Percentiles rank a stretch among this genome's conserved stretches.
Conservation (phyloP, 2,113 vertebrate genomes). For the Scalopus aquaticus region DNA sequence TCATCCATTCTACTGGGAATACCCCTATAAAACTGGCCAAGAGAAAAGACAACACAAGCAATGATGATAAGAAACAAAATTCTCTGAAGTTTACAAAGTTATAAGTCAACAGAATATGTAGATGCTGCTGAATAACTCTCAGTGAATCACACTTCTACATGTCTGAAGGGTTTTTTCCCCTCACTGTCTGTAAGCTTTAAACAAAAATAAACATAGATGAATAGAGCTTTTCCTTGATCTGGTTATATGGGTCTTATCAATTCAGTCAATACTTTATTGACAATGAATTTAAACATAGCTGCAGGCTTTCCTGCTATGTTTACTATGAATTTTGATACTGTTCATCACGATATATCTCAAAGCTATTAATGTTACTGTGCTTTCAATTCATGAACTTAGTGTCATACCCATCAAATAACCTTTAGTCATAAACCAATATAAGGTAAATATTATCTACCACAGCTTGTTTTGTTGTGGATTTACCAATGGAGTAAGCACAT, state of each 20-base stretch:
- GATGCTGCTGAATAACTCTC: constrained; percentile 34
- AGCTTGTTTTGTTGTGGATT: background rate
- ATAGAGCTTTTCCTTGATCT: background rate
- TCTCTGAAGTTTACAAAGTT: constrained; percentile 52
- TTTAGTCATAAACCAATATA: background rate
- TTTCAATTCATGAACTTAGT: constrained; percentile 28
- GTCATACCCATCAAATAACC: background rate
- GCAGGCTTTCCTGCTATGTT: background rate
- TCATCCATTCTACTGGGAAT: constrained; percentile 54
- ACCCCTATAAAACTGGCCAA: constrained; percentile 63
- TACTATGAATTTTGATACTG: constrained; percentile 55
- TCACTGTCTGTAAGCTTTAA: background rate
- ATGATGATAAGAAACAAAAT: constrained; percentile 62
- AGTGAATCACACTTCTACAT: background rate
- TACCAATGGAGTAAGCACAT: background rate
- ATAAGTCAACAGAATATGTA: background rate
- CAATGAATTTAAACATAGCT: constrained; percentile 28
- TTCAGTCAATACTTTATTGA: constrained; percentile 36
- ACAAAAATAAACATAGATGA: background rate
- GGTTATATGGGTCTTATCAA: background rate
- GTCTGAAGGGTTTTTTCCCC: background rate
- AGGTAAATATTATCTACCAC: background rate
- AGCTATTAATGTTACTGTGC: background rate
- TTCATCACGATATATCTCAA: background rate
- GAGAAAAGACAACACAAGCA: constrained; percentile 45